phyloP scores from a whole-genome alignment of 2,113 vertebrate genomes.

The Trematomus loennbergii region DNA sequence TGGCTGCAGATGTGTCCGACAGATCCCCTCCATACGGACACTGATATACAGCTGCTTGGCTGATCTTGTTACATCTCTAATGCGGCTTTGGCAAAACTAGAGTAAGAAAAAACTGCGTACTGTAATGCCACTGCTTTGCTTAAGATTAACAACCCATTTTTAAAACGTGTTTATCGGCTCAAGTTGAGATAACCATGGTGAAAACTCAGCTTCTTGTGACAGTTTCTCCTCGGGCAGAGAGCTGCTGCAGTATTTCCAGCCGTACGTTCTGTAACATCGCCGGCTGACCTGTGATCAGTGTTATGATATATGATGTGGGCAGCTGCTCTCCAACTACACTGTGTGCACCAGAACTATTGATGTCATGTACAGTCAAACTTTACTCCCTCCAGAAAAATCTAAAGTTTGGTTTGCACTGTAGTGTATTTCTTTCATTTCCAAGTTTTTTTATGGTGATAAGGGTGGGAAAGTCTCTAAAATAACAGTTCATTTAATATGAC shows the following conservation, averaged over 20 bases:
- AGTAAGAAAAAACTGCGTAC: not conserved
- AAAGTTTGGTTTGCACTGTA: not conserved
- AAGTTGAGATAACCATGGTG: not conserved
- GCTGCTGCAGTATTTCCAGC: constrained; percentile 14
- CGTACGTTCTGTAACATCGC: constrained; percentile 22
- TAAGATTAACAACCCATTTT: not conserved
- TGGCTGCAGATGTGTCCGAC: not conserved
- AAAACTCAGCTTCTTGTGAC: constrained; percentile 9
- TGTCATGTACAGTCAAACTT: not conserved
- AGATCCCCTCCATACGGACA: not conserved
- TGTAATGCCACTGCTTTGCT: not conserved
- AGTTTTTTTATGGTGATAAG: not conserved
- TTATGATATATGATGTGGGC: constrained; percentile 38
- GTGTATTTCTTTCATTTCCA: not conserved
- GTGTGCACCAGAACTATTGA: not conserved
- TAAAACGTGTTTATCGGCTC: not conserved
- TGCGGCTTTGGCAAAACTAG: constrained; percentile 3
- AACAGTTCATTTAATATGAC: not conserved
- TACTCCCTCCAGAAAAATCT: not conserved
- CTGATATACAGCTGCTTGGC: not conserved
- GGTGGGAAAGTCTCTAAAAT: not conserved
- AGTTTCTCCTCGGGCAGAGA: constrained; percentile 6
- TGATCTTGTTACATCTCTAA: not conserved
- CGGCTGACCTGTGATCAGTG: constrained; percentile 22
- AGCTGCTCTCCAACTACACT: constrained; percentile 23